Evolutionary conservation across 2,113 vertebrate genomes (phyloP).

Genomic region (human (Homo sapiens)): GRCh38 chr4:117238501-117239000

Average conservation of each 20-base stretch:
- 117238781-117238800: not conserved
- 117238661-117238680: not conserved
- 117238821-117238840: not conserved
- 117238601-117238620: not conserved
- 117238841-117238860: not conserved
- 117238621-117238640: not conserved
- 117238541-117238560: not conserved
- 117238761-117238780: not conserved
- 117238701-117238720: not conserved
- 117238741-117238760: not conserved
- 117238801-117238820: not conserved
- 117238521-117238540: not conserved
- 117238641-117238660: not conserved
- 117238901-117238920: not conserved
- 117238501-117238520: not conserved
- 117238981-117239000: not conserved
- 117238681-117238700: not conserved
- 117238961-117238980: not conserved
- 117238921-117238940: not conserved
- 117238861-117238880: not conserved
- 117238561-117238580: not conserved
- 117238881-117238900: not conserved
- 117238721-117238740: not conserved
- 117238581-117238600: not conserved
- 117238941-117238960: not conserved